These are phyloP conservation scores for Tretioscincus oriximinensis DNA, from an alignment of 2,113 vertebrate genomes.

Conservation along the genomic window DNA sequence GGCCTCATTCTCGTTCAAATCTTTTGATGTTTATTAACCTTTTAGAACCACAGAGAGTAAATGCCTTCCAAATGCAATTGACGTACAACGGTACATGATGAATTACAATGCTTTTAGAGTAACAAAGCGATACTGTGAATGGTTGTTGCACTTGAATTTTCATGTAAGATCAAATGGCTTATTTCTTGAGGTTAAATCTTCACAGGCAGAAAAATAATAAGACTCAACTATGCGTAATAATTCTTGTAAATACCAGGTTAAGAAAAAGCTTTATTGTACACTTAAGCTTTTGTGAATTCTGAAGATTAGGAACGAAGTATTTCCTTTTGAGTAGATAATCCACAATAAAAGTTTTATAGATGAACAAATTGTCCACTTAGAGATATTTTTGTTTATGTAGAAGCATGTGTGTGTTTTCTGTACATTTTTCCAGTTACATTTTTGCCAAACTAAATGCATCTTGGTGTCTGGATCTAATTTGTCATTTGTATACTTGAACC, in stretches of 20 bases:
- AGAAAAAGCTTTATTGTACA: background rate
- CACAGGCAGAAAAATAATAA: background rate
- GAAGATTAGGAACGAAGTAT: background rate
- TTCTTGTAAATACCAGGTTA: background rate
- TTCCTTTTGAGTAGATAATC: background rate
- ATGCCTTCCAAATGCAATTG: background rate
- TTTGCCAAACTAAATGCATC: background rate
- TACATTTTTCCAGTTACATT: background rate
- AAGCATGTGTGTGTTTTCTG: background rate
- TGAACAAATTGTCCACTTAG: background rate
- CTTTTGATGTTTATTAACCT: background rate
- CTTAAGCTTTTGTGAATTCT: background rate
- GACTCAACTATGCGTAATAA: background rate
- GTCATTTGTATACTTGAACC: background rate
- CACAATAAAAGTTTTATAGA: background rate
- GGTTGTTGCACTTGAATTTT: background rate
- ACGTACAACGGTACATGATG: background rate
- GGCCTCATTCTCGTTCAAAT: background rate
- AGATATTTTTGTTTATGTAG: background rate
- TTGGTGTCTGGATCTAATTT: background rate
- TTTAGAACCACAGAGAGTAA: background rate
- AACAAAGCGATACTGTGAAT: background rate
- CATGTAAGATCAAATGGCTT: background rate
- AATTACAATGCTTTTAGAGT: background rate
- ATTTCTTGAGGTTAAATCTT: background rate